Base-by-base conservation (phyloP, 2,113 vertebrate genomes). In the Catharus bicknelli region DNA sequence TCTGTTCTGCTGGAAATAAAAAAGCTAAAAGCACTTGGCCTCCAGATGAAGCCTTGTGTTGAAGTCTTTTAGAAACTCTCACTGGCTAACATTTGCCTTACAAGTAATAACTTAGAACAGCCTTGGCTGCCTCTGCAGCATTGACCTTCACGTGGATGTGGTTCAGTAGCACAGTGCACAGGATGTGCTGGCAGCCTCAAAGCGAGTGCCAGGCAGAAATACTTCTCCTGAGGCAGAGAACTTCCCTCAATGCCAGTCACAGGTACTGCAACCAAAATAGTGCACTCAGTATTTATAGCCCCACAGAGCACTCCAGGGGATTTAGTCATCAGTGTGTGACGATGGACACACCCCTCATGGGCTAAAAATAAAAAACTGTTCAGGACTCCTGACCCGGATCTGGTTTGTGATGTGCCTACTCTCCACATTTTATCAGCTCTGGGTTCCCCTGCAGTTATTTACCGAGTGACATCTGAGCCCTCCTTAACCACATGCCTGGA, bases 201-300 rank as follows among this genome's bases (percentile, higher is more conserved):
- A 30, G n/a, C 73, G 69, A 80, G 34, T 53, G 58, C 43, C 63
- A 36, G n/a, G 17, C 21, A 38, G 59, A 53, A 87, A 74, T 2
- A 3, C 2, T 2, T 1, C 34, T 66, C 61, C 32, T 17, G 36
- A 10, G 48, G 50, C 68, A 18, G 6, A 42, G 74, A 76, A 11
- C 36, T 25, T 23, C 61, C 48, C 76, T 6, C 32, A 5, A 45
- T 12, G 66, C 62, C 32, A 1, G 20, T 10, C 55, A 53, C 89
- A 95, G 92, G 87, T 94, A 90, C 83, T 78, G 75, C 54, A 50
- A 62, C 79, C 34, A 34, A 92, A 96, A 94, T 90, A 96, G 92
- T 1, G 4, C 61, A 1, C 62, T 42, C 42, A 1, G 80, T 75
- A 94, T 89, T 96, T 97, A 96, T 92, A 94, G 87, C 38, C 54